Base-by-base conservation (phyloP, 1,140 invertebrate species). In the Tetramorium simillimum region DNA sequence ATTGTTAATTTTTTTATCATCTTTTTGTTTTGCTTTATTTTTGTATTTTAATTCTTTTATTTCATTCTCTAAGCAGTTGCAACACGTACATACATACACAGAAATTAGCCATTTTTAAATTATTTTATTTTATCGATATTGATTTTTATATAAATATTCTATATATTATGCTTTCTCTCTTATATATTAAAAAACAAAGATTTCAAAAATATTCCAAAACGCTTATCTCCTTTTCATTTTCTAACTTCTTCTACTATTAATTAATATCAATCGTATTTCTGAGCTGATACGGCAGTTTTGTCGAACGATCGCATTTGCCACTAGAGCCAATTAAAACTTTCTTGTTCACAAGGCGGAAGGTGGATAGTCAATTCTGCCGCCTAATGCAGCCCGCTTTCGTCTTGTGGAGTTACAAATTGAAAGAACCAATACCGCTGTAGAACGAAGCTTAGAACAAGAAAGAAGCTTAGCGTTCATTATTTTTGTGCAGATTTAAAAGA, bases 261-360 rank as follows among this genome's bases (percentile, higher is more conserved):
- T 80, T 51, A 21, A 69, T 81, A 81, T 70, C 21, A 81, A 81
- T 81, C 33, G 78, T 70, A 70, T 80, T 69, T 69, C 33, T 33
- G 16, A 69, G 63, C 63, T 70, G 49, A 81, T 70, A 56, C 10
- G 33, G 49, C 49, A 18, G 33, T 70, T 70, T 81, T 53, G 28
- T 81, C 21, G 46, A 70, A 81, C 49, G 21, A 81, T 69, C 77
- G 63, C 63, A 51, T 81, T 81, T 70, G 49, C 63, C 49, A 81
- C 63, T 81, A 81, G 46, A 81, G 5, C 37, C 78, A 81, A 81
- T 81, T 81, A 81, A 81, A 81, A 81, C 78, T 81, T 81, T 70
- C 46, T 49, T 28, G 78, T 69, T 81, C 21, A 67, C 37, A 56
- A 81, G 63, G 46, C 28, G 46, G 33, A 56, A 78, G 49, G 21